Base-by-base conservation (phyloP, 23 tunicate species). In the Ascidia mentula region DNA sequence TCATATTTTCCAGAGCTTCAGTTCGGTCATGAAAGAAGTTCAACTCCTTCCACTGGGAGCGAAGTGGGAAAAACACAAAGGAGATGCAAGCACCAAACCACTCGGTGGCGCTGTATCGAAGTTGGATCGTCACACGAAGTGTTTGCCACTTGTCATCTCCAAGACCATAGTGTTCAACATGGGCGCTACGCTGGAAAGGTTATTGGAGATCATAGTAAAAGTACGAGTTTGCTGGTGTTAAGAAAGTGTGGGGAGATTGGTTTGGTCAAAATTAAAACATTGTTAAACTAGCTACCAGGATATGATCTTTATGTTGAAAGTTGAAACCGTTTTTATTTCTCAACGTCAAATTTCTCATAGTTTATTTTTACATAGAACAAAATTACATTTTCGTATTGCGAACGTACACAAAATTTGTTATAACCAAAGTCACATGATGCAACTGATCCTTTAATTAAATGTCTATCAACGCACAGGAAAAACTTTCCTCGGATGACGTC, bases 101-200 rank as follows among this genome's bases (percentile, higher is more conserved):
- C 38, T 82, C 37, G 87, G 78, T 12, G 74, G 73, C 72, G 85
- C 85, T 60, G 38, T 45, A 59, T 31, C 74, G 22, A 77, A 72
- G 59, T 7, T 88, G 18, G 93, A 77, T 60, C 42, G 79, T 40
- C 32, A 40, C n/a, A 75, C 93, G 0, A 40, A 83, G 28, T 85
- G 80, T 65, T 91, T 85, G 85, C 97, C 97, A 0, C 89, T 91
- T 33, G 84, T 81, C 30, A 45, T 75, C 69, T 91, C 97, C 13
- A 84, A 91, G 65, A 85, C 90, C 1, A 77, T 91, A 37, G 35
- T 91, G 20, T 91, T 74, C 78, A 91, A 81, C 83, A 78, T 91
- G 87, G 26, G 74, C 17, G 72, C 77, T 22, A 53, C 82, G 72
- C 37, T 86, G 42, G 87, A 88, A 18, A 90, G 87, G 30, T 60